These are phyloP conservation scores for Hapalemur alaotrensis DNA, from an alignment of 2,797 vertebrate genomes.

Conservation along the genomic window DNA sequence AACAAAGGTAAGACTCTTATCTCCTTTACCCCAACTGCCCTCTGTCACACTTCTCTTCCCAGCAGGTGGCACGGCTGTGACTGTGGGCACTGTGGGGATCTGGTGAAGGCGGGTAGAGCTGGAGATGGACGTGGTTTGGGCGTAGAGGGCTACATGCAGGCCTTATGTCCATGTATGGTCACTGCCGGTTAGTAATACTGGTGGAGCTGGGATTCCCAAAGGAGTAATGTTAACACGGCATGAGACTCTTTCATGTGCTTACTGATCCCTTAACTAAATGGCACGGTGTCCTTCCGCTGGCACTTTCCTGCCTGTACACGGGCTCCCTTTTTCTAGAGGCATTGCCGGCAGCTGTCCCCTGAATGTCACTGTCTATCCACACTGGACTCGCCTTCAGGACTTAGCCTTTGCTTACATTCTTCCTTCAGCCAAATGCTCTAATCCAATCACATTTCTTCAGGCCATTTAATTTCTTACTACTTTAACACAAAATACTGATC, in stretches of 20 bases:
- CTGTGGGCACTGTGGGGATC: not conserved
- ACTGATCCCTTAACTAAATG: not conserved
- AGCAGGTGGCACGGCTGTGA: no score
- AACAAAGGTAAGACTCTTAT: not conserved
- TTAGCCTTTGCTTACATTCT: not conserved
- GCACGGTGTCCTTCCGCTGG: not conserved
- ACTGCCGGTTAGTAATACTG: not conserved
- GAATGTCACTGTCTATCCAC: not conserved
- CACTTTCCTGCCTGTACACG: not conserved
- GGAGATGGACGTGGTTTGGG: not conserved
- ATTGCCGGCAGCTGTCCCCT: fast-evolving
- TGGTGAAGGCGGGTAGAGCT: not conserved
- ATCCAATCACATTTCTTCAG: not conserved
- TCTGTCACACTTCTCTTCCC: not conserved
- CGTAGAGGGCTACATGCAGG: not conserved
- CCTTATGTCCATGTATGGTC: not conserved
- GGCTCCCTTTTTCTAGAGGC: not conserved
- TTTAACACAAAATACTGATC: slow-evolving; percentile 16
- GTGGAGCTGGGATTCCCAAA: not conserved
- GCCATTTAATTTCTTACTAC: not conserved
- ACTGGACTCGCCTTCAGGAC: not conserved
- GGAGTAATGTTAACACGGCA: not conserved
- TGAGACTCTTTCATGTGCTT: not conserved
- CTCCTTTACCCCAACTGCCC: not conserved
- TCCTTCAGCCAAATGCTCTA: not conserved